These are phyloP conservation scores for Leptonema lineaticorne DNA, from an alignment of 1,140 invertebrate species.

Conservation along the genomic window DNA sequence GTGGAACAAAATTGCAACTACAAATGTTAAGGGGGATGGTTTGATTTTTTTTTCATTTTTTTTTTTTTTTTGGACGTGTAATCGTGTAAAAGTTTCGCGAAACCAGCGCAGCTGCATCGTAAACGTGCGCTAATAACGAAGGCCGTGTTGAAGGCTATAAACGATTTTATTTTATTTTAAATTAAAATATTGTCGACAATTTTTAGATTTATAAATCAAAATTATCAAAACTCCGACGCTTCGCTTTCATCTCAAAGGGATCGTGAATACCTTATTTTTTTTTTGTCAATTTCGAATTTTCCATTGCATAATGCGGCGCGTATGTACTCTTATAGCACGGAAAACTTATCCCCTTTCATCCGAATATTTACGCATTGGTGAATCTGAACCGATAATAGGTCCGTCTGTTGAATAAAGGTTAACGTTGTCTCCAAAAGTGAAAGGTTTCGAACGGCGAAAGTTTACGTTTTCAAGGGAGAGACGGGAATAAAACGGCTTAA, in stretches of 20 bases:
- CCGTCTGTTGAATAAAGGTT: conserved; percentile 24
- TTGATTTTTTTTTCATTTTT: background rate
- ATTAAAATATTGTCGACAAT: too few relatives aligned
- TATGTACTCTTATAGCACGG: background rate
- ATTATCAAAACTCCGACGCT: background rate
- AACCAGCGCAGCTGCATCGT: background rate
- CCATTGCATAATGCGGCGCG: background rate
- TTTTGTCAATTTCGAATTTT: too few relatives aligned
- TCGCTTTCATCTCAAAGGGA: background rate
- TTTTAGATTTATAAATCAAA: background rate
- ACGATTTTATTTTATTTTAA: too few relatives aligned
- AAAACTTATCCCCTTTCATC: background rate
- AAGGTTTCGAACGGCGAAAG: conserved; percentile 27
- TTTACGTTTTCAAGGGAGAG: conserved; percentile 14
- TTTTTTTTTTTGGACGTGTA: background rate
- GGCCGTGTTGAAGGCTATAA: too few relatives aligned
- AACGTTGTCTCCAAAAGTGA: conserved; percentile 9
- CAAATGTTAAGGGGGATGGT: background rate
- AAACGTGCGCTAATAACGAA: too few relatives aligned
- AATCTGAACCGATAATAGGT: conserved; percentile 26
- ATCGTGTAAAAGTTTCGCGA: background rate
- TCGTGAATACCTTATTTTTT: too few relatives aligned
- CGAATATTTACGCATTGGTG: conserved; percentile 30
- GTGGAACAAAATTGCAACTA: conserved; percentile 13
- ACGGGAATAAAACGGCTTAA: conserved; percentile 30